Evolutionary conservation across 2,113 vertebrate genomes (phyloP).

Genomic region (Sturnira hondurensis): DNA sequence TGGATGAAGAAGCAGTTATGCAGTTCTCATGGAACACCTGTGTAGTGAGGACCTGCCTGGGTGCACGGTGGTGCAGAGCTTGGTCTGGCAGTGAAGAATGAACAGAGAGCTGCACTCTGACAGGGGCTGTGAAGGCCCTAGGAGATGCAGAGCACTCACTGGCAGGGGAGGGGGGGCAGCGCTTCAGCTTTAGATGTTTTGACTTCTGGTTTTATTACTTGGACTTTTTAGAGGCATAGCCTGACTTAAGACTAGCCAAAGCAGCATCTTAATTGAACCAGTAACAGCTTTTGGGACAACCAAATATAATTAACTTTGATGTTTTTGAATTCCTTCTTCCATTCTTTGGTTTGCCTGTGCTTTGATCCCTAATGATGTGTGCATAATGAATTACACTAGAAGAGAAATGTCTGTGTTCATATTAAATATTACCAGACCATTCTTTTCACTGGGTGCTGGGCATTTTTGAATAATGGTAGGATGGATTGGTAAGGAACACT

Average conservation of each 20-base stretch:
- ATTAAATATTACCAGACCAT: conserved; percentile 4
- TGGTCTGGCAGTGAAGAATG: no score
- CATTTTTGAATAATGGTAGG: not conserved
- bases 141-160: not conserved
- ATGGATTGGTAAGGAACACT: not conserved
- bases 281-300: conserved; percentile 1
- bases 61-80: not conserved
- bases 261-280: conserved; percentile 44
- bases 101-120: rapidly evolving
- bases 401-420: not conserved
- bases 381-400: not conserved
- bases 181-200: not conserved
- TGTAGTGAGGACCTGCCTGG: not conserved
- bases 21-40: not conserved
- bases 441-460: not conserved
- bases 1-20: not conserved
- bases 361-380: conserved; percentile 59
- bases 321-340: conserved; percentile 16
- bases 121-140: not conserved
- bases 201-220: conserved; percentile 21
- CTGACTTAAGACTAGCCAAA: conserved; percentile 41
- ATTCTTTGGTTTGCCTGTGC: conserved; percentile 18
- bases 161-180: no score
- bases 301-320: conserved; percentile 42
- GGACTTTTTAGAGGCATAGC: conserved; percentile 7